phyloP scores from a whole-genome alignment of 2,797 vertebrate genomes.

The Takifugu rubripes region DNA sequence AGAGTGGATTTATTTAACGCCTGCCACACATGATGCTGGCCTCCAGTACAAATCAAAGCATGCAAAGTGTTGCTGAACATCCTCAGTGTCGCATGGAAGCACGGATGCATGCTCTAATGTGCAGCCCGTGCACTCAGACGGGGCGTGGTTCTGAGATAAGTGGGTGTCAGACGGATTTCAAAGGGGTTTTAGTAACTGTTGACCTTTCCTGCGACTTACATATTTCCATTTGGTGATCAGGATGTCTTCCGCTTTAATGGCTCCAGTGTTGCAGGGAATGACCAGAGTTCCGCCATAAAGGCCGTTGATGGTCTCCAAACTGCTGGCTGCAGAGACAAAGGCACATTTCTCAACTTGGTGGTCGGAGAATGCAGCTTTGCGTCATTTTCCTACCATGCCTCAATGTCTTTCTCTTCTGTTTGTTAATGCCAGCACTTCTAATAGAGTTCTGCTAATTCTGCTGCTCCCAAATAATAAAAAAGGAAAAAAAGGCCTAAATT shows the following conservation, averaged over 20 bases:
- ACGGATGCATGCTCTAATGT: constrained; percentile 49
- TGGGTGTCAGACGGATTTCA: constrained; percentile 47
- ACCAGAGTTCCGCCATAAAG: constrained; percentile 65
- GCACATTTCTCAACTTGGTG: neutral
- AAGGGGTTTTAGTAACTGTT: constrained; percentile 46
- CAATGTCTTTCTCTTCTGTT: constrained; percentile 9
- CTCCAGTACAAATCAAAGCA: constrained; percentile 33
- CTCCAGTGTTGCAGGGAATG: constrained; percentile 68
- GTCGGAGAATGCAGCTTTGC: constrained; percentile 2
- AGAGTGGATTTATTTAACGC: constrained; percentile 20
- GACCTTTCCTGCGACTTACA: constrained; percentile 67
- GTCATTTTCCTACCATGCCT: constrained; percentile 2
- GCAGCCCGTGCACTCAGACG: constrained; percentile 52
- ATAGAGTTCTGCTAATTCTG: constrained; percentile 34
- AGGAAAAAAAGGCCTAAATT: constrained; percentile 37
- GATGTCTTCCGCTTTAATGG: constrained; percentile 24
- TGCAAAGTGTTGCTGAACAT: constrained; percentile 3
- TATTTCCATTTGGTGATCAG: constrained; percentile 77
- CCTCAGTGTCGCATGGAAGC: constrained; percentile 34
- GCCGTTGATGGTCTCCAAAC: constrained; percentile 47
- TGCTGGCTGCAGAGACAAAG: constrained; percentile 53
- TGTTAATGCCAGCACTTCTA: constrained; percentile 17
- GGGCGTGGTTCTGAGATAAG: constrained; percentile 58
- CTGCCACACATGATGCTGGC: constrained; percentile 22
- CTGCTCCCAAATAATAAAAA: constrained; percentile 20